phyloP scores from a whole-genome alignment of 2,113 vertebrate species.

The Parus major region DNA sequence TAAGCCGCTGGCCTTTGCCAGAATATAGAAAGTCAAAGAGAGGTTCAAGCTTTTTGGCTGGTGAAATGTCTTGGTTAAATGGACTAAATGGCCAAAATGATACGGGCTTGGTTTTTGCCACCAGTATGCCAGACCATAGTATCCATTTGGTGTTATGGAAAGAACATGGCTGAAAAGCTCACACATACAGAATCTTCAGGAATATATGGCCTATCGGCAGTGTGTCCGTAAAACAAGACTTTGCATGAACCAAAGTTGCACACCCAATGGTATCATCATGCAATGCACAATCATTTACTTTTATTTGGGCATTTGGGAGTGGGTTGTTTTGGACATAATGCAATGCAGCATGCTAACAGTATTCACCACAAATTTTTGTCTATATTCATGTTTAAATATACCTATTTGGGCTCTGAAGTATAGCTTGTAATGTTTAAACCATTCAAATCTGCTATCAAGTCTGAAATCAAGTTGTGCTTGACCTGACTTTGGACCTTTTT shows the following conservation, averaged over 20 bases:
- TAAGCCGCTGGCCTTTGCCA: slow-evolving; percentile 95
- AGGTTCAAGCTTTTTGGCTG: slow-evolving; percentile 95
- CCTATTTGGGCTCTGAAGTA: slow-evolving; percentile 47
- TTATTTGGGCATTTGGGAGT: slow-evolving; percentile 60
- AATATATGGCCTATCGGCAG: slow-evolving; percentile 25
- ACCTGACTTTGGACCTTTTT: slow-evolving; percentile 53
- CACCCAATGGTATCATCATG: slow-evolving; percentile 75
- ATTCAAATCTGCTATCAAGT: slow-evolving; percentile 54
- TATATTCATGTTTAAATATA: slow-evolving; percentile 60
- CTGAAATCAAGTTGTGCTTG: slow-evolving; percentile 63
- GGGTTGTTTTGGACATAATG: slow-evolving; percentile 55
- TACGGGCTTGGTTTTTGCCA: slow-evolving; percentile 94
- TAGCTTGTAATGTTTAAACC: slow-evolving; percentile 67
- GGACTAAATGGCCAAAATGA: slow-evolving; percentile 94
- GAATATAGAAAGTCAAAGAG: slow-evolving; percentile 97
- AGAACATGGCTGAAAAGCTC: slow-evolving; percentile 84
- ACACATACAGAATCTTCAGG: slow-evolving; percentile 12
- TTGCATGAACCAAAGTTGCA: slow-evolving; percentile 91
- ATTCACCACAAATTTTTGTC: slow-evolving; percentile 58
- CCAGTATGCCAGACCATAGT: slow-evolving; percentile 99
- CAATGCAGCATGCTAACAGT: slow-evolving; percentile 70
- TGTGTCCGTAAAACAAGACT: slow-evolving; percentile 69
- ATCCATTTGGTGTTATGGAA: slow-evolving; percentile 99
- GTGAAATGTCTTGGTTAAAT: slow-evolving; percentile 92
- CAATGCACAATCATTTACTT: slow-evolving; percentile 81